Base-by-base conservation (phyloP, 2,797 vertebrate species). In the Dryobates pubescens region DNA sequence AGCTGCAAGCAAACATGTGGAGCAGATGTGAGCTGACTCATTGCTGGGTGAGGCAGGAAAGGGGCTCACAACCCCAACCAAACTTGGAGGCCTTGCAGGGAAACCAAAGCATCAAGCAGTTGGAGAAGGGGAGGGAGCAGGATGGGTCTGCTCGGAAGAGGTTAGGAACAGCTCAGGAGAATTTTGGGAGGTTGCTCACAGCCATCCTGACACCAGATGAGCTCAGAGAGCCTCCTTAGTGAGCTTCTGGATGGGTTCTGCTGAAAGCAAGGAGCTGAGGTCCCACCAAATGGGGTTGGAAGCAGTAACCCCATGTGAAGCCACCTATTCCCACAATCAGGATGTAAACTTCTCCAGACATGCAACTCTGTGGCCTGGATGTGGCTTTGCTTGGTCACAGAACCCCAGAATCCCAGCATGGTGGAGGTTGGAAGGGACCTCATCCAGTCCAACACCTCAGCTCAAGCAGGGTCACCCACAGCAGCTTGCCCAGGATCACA, bases 1-100 rank as follows among this genome's bases (percentile, higher is more conserved):
- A 91, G 91, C 95, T 84, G 82, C 92, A 76, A 29, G 89, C 51
- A 77, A 82, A 91, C 93, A 89, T 62, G 78, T 87, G 23, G 77
- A 90, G 94, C 84, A 89, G 86, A 90, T 85, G 94, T 29, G 70
- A 17, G 80, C 81, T 92, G 94, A 92, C 59, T 94, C 94, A 96
- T 4, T 6, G 11, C 38, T 71, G 92, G 94, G 93, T 65, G 93
- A 75, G 84, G 94, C 95, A 94, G 84, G 86, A 93, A 95, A 92
- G 93, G 92, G 90, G 90, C 69, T 90, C 86, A 49, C 70, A 89
- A 36, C 38, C 87, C 90, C 84, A 30, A 36, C 30, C 64, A 54
- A 49, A 51, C 61, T 3, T 17, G 4, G 78, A 86, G 72, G 20
- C 81, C n/a, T 72, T 10, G 7, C 54, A 56, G 78, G 64, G 58